Evolutionary conservation across 2,113 vertebrate species (phyloP), one percentile per base, ranked within the genome.

Genomic region (Menidia beryllina): DNA sequence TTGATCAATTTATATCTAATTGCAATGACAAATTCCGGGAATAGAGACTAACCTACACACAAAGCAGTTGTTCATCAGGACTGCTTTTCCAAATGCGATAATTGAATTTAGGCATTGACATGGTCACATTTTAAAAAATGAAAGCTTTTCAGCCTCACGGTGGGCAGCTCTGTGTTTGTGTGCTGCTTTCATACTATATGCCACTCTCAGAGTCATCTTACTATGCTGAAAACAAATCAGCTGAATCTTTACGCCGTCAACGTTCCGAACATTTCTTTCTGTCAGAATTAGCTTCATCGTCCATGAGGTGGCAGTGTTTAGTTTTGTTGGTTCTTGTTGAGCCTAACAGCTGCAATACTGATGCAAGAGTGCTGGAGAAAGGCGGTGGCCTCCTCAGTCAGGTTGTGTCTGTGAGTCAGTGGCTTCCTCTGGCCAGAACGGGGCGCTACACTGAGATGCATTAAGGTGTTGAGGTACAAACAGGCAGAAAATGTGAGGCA

Each of bases 231-330:
- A 21, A 21, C 23, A 21, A 27, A 27, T 30, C 15, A n/a, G 8
- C 24, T 12, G 3, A 50, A 36, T 15, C 0, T 63, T 52, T 2
- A 25, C 9, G n/a, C 13, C 13, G 7, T 26, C 19, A 51, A 63
- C 24, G 14, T 23, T 0, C 7, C 20, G 9, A 17, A 9, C 4
- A 1, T 55, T 20, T 12, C 25, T n/a, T 45, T 47, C 5, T 61
- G 25, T 21, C 30, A 8, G 34, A 20, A 71, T 24, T 20, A 23
- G 0, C 23, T 47, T 49, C 2, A 58, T 5, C 49, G 63, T 72
- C 81, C 83, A 82, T 1, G 2, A 56, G 83, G 55, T 60, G 81
- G 49, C 66, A 63, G 62, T 64, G n/a, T 45, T 59, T 38, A 13
- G 19, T 52, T 57, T 27, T 66, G 20, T n/a, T 55, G 55, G 48